phyloP scores from a whole-genome alignment of 2,888 invertebrate genomes.

The Trichopria drosophilae region DNA sequence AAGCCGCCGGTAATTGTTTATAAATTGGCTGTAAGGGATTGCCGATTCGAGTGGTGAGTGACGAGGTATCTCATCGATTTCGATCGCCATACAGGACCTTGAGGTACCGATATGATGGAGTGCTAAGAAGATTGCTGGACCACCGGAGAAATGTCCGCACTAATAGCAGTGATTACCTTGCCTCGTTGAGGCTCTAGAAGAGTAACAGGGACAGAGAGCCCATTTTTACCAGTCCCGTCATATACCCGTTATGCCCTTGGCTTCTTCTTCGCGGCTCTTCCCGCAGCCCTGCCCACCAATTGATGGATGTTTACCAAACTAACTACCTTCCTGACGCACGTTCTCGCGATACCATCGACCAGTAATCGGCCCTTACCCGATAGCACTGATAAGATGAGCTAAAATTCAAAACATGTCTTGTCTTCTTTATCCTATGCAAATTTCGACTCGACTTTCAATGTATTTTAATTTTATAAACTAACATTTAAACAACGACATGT shows the following conservation, averaged over 20 bases:
- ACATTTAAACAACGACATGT: no score
- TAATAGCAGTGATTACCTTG: constrained; percentile 66
- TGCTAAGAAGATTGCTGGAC: constrained; percentile 58
- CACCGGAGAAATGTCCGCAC: constrained; percentile 62
- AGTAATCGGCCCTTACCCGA: no score
- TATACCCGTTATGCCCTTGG: no score
- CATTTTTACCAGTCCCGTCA: constrained; percentile 43
- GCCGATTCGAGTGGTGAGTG: no score
- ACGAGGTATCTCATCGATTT: constrained; percentile 4
- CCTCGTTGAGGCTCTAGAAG: constrained; percentile 52
- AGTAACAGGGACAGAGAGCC: constrained; percentile 33
- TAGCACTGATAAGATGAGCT: no score
- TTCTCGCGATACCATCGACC: constrained; percentile 24
- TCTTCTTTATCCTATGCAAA: no score
- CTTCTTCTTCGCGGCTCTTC: constrained; percentile 22
- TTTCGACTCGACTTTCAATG: no score
- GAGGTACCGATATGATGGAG: constrained; percentile 49
- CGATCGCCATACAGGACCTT: constrained; percentile 19
- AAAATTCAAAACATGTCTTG: no score
- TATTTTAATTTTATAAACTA: no score
- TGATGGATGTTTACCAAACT: constrained; percentile 56
- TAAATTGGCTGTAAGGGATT: no score
- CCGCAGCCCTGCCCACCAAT: constrained; percentile 43
- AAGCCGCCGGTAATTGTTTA: no score
- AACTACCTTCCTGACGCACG: constrained; percentile 40